Base-by-base conservation (phyloP, 1,140 invertebrate genomes). In the Littorina saxatilis region DNA sequence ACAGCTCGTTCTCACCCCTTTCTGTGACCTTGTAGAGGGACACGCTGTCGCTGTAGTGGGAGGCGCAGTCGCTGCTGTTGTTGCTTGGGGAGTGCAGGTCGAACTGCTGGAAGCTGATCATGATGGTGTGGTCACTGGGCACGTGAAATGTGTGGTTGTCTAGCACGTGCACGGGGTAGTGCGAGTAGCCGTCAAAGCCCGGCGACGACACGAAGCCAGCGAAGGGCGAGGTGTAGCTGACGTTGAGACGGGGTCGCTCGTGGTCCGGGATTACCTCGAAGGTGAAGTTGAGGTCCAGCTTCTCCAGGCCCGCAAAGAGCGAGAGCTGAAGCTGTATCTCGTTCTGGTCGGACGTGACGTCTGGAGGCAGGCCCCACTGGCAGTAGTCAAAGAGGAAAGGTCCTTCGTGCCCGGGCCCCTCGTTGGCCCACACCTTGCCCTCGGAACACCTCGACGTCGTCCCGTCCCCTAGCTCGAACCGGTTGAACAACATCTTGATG, bases 21-120 rank as follows among this genome's bases (percentile, higher is more conserved):
- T 66, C 50, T 58, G 73, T 39, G 29, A 39, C 66, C 29, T 58
- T n/a, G 17, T 27, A 78, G 35, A 78, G 55, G 9, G 76, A 78
- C 32, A 78, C 76, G 39, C 55, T 78, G 55, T 78, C 76, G 4
- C 39, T 43, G 35, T 37, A 17, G 13, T 29, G 43, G 32, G 43
- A 52, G 74, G 37, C 27, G 39, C 76, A 78, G 39, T n/a, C 55
- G 15, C 35, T 23, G 37, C 43, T 58, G 29, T 58, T 77, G 76
- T 78, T 78, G 76, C 55, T 35, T 23, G n/a, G 23, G 17, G 76
- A 78, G 58, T 66, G 39, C 4, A 78, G 35, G n/a, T 78, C 76
- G 27, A 78, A 78, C 55, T 78, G 76, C 76, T 78, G 76, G n/a
- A 78, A 78, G 76, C 76, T 63, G 76, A 78, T 66, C 76, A 78